Base-by-base conservation (phyloP, 2,888 invertebrate genomes). In the Ophion ellenae region DNA sequence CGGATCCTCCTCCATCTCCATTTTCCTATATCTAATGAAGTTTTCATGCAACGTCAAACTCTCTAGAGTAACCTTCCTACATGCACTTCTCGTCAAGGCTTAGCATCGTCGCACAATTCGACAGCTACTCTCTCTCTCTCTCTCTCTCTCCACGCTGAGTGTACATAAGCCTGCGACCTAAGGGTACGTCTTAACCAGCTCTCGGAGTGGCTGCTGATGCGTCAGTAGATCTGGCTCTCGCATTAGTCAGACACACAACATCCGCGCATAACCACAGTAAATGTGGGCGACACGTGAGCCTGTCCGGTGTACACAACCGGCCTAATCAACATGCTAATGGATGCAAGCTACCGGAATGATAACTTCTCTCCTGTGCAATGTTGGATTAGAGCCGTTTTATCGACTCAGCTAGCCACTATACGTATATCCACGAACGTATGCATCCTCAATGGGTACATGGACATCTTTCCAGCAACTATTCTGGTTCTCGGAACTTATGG, bases 291-390 rank as follows among this genome's bases (percentile, higher is more conserved):
- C 63, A 81, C 80, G 73, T 81, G 77, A 40, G 63, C 20, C 75
- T 63, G 73, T 73, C 24, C 28, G 86, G 61, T 53, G 40, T 64
- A 57, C 81, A 64, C 63, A 74, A 71, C 76, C 67, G 61, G 17
- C 57, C 77, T 86, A 83, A 86, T 86, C 78, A 86, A 83, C 70
- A 83, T 86, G 86, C 83, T 81, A 83, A 83, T 86, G 74, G 78
- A 86, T 81, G 24, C 86, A 81, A 78, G 70, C 69, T 53, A 53
- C 83, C 63, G 83, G 69, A 81, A 86, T 80, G 83, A 83, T 86
- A 80, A 83, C 83, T 80, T 59, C 61, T 36, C 77, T 73, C 40
- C 57, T n/a, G 14, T 61, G 20, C 40, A 47, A 77, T 28, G 61
- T 59, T 57, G 45, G 63, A 69, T 67, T n/a, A 36, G 57, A 20